phyloP scores from a whole-genome alignment of 2,888 invertebrate genomes.

The Plagodis pulveraria region DNA sequence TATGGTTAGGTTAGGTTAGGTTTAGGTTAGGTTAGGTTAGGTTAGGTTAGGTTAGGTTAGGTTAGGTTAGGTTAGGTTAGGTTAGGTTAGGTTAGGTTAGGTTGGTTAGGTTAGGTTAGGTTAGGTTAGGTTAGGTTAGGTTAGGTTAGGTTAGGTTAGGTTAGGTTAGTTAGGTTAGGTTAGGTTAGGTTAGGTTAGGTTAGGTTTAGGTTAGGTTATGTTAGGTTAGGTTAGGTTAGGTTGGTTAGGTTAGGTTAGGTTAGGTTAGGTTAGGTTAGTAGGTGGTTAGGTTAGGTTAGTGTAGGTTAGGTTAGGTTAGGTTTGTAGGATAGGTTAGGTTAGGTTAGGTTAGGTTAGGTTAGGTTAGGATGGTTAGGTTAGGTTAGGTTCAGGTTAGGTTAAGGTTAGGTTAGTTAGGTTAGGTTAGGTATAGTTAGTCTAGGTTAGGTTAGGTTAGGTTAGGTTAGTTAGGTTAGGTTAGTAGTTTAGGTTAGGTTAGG shows the following conservation, averaged over 20 bases:
- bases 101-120: no score
- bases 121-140: neutral
- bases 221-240: no score
- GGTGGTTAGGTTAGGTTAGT: no score
- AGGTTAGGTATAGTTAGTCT: neutral
- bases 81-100: no score
- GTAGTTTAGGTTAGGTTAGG: neutral
- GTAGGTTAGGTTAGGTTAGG: no score
- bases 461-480: no score
- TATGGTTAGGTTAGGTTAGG: slow-evolving; percentile 14
- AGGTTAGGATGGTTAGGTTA: neutral
- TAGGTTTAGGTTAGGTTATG: no score
- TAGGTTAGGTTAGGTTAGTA: neutral
- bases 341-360: slow-evolving; percentile 1
- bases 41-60: neutral
- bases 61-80: no score
- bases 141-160: neutral
- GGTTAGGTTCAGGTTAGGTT: neutral
- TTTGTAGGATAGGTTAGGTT: no score
- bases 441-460: slow-evolving; percentile 13
- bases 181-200: no score
- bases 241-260: slow-evolving; percentile 1
- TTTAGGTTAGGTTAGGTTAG: neutral
- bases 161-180: no score
- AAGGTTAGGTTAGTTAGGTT: neutral